These are phyloP conservation scores for Orchesella cincta DNA, from an alignment of 1,140 invertebrate genomes.

Conservation along the genomic window DNA sequence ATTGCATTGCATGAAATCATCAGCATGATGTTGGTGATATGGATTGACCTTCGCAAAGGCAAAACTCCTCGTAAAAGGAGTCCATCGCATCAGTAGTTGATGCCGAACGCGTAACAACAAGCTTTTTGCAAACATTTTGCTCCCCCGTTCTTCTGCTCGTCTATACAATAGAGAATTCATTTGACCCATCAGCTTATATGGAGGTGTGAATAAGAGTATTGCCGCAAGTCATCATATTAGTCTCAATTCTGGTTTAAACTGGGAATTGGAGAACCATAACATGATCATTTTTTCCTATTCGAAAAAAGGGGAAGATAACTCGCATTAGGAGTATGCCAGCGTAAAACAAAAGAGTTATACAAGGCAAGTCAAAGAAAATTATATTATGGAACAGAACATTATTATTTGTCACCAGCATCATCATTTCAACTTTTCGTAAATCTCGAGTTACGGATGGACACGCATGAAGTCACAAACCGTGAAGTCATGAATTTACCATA, in stretches of 20 bases:
- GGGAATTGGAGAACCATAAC: no score
- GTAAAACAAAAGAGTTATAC: neutral
- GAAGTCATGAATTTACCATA: neutral
- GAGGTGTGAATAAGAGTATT: neutral
- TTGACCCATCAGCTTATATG: no score
- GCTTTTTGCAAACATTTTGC: neutral
- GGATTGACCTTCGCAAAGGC: conserved; percentile 18
- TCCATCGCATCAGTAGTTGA: no score
- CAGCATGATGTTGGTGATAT: no score
- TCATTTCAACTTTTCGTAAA: neutral
- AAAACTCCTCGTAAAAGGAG: no score
- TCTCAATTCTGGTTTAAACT: neutral
- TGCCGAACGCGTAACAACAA: neutral
- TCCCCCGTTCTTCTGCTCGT: no score
- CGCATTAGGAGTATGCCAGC: no score
- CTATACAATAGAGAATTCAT: no score
- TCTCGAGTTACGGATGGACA: conserved; percentile 2
- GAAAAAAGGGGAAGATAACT: no score
- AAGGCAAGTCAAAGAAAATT: neutral
- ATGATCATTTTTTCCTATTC: no score
- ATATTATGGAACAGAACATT: neutral
- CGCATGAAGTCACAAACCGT: neutral
- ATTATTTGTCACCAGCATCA: neutral
- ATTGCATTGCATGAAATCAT: conserved; percentile 12
- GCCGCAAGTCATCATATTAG: neutral